Evolutionary conservation across 1,140 invertebrate species (phyloP).

Genomic region (Pseudoatta argentina): DNA sequence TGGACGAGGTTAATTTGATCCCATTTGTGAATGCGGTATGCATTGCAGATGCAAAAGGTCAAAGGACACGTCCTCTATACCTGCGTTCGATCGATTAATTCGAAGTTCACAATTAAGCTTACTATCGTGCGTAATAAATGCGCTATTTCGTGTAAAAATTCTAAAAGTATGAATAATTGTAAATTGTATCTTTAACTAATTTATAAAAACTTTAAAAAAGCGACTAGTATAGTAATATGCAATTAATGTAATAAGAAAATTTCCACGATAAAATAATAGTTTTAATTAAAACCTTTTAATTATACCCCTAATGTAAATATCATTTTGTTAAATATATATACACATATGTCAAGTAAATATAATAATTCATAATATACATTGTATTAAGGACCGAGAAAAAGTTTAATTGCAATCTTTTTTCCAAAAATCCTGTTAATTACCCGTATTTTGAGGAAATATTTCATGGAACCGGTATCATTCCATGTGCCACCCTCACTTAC

Average conservation of each 20-base stretch:
- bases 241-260: neutral
- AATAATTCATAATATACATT: neutral
- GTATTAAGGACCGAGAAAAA: slow-evolving; percentile 8
- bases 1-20: slow-evolving; percentile 58
- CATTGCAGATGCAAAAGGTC: slow-evolving; percentile 61
- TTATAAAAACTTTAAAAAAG: neutral
- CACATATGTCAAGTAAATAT: neutral
- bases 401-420: neutral
- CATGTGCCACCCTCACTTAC: neutral
- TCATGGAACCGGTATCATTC: too few relatives aligned
- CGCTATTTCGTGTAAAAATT: slow-evolving; percentile 4
- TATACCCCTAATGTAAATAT: neutral
- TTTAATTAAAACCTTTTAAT: neutral
- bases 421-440: slow-evolving; percentile 10
- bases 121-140: slow-evolving; percentile 40
- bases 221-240: neutral
- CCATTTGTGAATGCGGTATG: slow-evolving; percentile 54
- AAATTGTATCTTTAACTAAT: neutral
- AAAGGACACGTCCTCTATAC: slow-evolving; percentile 36
- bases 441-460: neutral
- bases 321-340: neutral
- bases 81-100: slow-evolving; percentile 52
- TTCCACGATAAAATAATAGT: neutral
- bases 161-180: neutral
- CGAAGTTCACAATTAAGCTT: slow-evolving; percentile 43